Base-by-base conservation (phyloP, 2,797 vertebrate species). In the Hippoglossus hippoglossus region DNA sequence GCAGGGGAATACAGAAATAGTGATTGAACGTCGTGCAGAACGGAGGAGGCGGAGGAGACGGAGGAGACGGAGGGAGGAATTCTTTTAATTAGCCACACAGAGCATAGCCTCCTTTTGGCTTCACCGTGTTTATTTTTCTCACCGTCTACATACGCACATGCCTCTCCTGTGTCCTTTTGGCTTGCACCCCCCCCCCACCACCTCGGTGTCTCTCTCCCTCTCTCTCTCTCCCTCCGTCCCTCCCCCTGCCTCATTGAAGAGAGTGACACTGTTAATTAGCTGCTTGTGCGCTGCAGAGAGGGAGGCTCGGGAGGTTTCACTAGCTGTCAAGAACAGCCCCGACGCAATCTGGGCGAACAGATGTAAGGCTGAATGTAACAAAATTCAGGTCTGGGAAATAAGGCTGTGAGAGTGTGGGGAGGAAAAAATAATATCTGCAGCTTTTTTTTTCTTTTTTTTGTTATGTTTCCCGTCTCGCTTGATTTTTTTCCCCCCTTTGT, bases 261-360 rank as follows among this genome's bases (percentile, higher is more conserved):
- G 94, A 94, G 93, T 93, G 94, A 94, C 93, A 93, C 92, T 88
- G 90, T 94, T 95, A 95, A 95, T 95, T 95, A 95, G 94, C 90
- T 89, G 83, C 85, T 81, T 90, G 90, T 85, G 88, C 90, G 91
- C 89, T 72, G 92, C 88, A 84, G 82, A 84, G 79, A 46, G 59
- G 10, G 59, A 97, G 94, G 95, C 96, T 87, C 97, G 92, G 91
- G 94, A 94, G 94, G 91, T 86, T 93, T 91, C 85, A 50, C 85
- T 93, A 81, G 93, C 93, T 94, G 96, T 97, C 93, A 96, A 97
- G 87, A 93, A 96, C 96, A 84, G 96, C 95, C 84, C 96, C 96
- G 72, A 72, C 74, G 88, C 94, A 95, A 94, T 95, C 94, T 95
- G 94, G 92, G 87, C 79, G 82, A 94, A 94, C 94, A 95, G 94